Base-by-base conservation (phyloP, 2,888 invertebrate species). In the Itoplectis maculator region DNA sequence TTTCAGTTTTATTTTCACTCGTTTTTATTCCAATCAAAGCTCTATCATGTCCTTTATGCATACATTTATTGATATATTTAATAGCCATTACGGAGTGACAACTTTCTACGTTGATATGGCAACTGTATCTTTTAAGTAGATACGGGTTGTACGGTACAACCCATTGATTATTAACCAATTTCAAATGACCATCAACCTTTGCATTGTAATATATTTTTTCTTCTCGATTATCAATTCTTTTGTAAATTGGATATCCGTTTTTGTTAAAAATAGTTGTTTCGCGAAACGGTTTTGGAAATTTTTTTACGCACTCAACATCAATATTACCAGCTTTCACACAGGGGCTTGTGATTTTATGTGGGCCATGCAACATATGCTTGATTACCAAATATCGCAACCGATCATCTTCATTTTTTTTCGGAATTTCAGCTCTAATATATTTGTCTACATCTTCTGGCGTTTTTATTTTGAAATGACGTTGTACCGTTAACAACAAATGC, bases 321-420 rank as follows among this genome's bases (percentile, higher is more conserved):
- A 42, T 42, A 42, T 42, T 42, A 42, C 42, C 63, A 20, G 42
- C 4, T 7, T 63, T 63, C 20, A 63, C 11, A 45, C 63, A 63
- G n/a, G 61, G 61, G 18, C 61, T 61, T 40, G 37, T 61, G 15
- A 37, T 15, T 61, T 61, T 70, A 70, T 70, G 54, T 11, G 70
- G 70, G n/a, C 70, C 70, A 59, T 70, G 56, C 20, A 70, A 45
- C 59, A 70, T 70, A 15, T 70, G 56, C 45, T 59, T 70, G 0
- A 70, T 42, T 11, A 70, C 54, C 1, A 63, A 40, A 11, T 63
- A 40, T 2, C 40, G 40, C 11, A 63, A 63, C 18, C 18, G 40
- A 11, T 40, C 20, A 40, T 63, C 40, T 20, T 63, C 63, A 40
- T 0, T 13, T 20, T 40, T 18, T 40, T 6, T 40, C 20, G 63